These are phyloP conservation scores for Spilosoma lubricipeda DNA, from an alignment of 2,888 invertebrate species.

Conservation along the genomic window DNA sequence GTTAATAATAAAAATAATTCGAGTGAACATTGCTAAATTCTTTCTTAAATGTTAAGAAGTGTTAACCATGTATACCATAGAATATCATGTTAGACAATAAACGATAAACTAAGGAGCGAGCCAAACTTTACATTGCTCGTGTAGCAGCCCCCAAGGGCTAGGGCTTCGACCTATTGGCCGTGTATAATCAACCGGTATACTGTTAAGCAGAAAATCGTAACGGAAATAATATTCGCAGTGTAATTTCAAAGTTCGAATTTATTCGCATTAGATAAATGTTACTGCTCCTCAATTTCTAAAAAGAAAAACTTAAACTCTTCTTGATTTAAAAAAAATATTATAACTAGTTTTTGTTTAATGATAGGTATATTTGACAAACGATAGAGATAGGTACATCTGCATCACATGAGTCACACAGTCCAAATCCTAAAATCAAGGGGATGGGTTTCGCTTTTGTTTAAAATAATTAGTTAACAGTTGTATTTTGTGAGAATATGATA, in stretches of 20 bases:
- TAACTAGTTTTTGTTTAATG: too few species aligned
- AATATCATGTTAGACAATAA: constrained; percentile 46
- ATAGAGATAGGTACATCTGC: too few species aligned
- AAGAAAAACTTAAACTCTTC: too few species aligned
- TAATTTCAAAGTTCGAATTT: neutral
- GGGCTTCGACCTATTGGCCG: constrained; percentile 31
- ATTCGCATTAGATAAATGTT: neutral
- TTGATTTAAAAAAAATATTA: too few species aligned
- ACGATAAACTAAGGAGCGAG: constrained; percentile 46
- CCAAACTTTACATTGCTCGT: constrained; percentile 45
- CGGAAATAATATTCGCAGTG: neutral
- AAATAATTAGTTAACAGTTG: too few species aligned
- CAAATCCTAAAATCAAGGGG: too few species aligned
- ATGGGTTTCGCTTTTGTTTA: too few species aligned
- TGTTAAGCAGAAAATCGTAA: constrained; percentile 20
- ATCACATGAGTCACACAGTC: too few species aligned
- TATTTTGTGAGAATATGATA: too few species aligned
- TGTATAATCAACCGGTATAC: constrained; percentile 28
- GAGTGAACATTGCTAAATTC: neutral
- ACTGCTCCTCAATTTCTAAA: too few species aligned
- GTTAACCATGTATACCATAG: constrained; percentile 25
- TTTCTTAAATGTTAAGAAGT: constrained; percentile 12
- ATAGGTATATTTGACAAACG: too few species aligned
- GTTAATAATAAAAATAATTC: neutral
- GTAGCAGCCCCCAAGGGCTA: constrained; percentile 41